Base-by-base conservation (phyloP, 2,113 vertebrate species). In the Amazona guildingii region DNA sequence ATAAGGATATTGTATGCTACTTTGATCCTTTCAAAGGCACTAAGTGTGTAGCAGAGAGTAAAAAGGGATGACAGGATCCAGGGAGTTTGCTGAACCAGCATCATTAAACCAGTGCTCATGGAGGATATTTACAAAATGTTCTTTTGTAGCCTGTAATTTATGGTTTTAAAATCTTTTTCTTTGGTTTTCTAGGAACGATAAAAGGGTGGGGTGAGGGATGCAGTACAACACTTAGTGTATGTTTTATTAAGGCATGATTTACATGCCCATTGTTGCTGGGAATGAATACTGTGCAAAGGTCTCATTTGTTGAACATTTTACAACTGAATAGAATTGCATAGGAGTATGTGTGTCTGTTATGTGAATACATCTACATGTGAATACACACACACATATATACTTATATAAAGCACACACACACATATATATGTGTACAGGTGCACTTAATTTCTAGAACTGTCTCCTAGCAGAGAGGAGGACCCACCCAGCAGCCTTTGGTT, bases 121-220 rank as follows among this genome's bases (percentile, higher is more conserved):
- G 57, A 86, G 59, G 90, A 28, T 95, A 93, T 92, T 88, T 96
- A 93, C 86, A 86, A 95, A 95, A 66, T 93, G 55, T 81, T 77
- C 74, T 90, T 96, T 84, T 86, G 39, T 83, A 69, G 54, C 41
- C 29, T 90, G 31, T 73, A 66, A 68, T 55, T 78, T 92, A 62
- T 15, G 13, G 1, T 17, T 86, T 81, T 86, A 6, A 62, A 83
- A 35, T 41, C 4, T 61, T 59, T 67, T 44, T n/a, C 48, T 73
- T 51, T 82, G 39, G 17, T 85, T 84, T 77, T 80, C 66, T 52
- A 51, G 51, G 49, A 77, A 46, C 18, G 18, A 27, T 39, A 55
- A 57, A 19, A 29, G 14, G 2, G 2, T 31, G 17, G 33, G 10
- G 15, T 54, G 41, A 59, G 17, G 19, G 31, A 20, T 49, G 25